Evolutionary conservation across 2,888 invertebrate genomes (phyloP).

Genomic region (Diarsia dahlii): DNA sequence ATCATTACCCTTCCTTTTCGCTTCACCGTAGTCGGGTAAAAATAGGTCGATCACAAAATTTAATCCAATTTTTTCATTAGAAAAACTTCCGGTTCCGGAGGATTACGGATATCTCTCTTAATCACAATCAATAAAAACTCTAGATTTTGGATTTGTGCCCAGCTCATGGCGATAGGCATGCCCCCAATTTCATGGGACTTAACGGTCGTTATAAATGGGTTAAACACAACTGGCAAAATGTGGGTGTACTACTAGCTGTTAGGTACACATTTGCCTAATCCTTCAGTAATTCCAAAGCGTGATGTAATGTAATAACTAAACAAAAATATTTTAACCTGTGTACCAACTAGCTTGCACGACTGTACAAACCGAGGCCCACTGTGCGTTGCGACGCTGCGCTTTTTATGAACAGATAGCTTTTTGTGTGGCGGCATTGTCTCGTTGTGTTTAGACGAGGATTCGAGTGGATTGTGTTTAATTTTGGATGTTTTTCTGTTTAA

Average conservation of each 20-base stretch:
- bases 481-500: background rate
- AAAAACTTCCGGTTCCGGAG: too few relatives aligned
- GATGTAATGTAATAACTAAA: background rate
- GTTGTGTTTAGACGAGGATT: constrained; percentile 12
- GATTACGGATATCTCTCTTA: too few relatives aligned
- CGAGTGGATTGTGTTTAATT: constrained; percentile 7
- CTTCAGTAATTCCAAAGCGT: background rate
- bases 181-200: background rate
- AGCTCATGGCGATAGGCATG: background rate
- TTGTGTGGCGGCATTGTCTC: constrained; percentile 27
- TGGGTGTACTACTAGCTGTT: too few relatives aligned
- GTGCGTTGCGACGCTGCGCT: constrained; percentile 42
- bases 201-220: too few relatives aligned
- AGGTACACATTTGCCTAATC: too few relatives aligned
- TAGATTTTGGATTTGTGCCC: too few relatives aligned
- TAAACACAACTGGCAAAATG: background rate
- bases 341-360: background rate
- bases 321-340: background rate
- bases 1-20: too few relatives aligned
- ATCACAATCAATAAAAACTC: too few relatives aligned
- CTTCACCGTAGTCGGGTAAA: too few relatives aligned
- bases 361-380: background rate
- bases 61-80: too few relatives aligned
- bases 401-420: constrained; percentile 52
- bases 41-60: background rate